Conservation (phyloP, 2,888 invertebrate species). For the Choristoneura rosaceana region DNA sequence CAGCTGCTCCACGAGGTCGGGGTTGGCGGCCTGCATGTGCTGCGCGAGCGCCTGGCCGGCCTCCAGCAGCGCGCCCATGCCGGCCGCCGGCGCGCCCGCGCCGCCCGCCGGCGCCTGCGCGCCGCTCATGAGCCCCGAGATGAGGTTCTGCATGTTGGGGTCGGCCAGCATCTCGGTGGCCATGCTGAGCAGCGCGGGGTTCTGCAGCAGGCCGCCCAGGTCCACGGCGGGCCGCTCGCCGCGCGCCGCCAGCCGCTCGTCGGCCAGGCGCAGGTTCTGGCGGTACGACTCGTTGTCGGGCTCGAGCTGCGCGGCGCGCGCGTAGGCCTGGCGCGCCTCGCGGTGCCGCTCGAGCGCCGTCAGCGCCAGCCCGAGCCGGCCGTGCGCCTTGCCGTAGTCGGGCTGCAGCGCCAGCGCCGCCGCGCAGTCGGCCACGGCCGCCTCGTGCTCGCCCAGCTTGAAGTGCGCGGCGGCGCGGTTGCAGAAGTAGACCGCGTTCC, state of each 20-base stretch:
- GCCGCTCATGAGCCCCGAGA: conserved; percentile 85
- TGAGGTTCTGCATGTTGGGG: conserved; percentile 92
- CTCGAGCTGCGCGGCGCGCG: conserved; percentile 95
- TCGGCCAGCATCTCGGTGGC: conserved; percentile 94
- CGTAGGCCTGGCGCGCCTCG: conserved; percentile 94
- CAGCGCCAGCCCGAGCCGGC: conserved; percentile 95
- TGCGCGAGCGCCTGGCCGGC: conserved; percentile 92
- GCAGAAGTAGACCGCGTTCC: conserved; percentile 97
- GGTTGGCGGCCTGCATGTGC: conserved; percentile 93
- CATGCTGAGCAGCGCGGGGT: conserved; percentile 93
- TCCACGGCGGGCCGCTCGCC: conserved; percentile 87
- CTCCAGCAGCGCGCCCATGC: conserved; percentile 81
- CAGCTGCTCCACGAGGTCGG: conserved; percentile 92
- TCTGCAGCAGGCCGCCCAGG: conserved; percentile 89
- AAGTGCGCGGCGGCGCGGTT: conserved; percentile 98
- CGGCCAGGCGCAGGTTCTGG: conserved; percentile 93
- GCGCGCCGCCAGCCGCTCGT: conserved; percentile 88
- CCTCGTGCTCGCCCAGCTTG: conserved; percentile 92
- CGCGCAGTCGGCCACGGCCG: conserved; percentile 96
- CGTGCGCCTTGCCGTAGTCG: conserved; percentile 97
- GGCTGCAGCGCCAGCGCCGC: conserved; percentile 95
- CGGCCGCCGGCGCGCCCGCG: conserved; percentile 57
- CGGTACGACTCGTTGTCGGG: conserved; percentile 96
- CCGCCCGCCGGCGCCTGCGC: conserved; percentile 50
- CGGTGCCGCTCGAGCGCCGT: conserved; percentile 92